phyloP scores from a whole-genome alignment of 2,888 invertebrate species.

The Endomychus coccineus region DNA sequence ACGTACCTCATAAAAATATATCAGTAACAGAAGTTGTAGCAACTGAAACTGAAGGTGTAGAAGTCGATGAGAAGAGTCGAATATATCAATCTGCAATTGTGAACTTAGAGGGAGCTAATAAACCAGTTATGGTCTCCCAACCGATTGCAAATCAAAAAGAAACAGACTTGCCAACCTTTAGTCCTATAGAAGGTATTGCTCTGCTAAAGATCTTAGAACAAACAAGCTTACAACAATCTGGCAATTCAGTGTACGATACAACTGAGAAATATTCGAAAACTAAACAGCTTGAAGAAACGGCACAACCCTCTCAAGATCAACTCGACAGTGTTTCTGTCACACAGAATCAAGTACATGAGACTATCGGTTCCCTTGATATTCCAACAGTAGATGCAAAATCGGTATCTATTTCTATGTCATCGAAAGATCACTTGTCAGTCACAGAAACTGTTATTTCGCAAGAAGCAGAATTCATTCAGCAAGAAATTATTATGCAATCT shows the following conservation, averaged over 20 bases:
- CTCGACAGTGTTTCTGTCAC: too few relatives aligned
- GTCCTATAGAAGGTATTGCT: not conserved
- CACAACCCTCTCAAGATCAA: constrained; percentile 8
- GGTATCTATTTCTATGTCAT: constrained; percentile 42
- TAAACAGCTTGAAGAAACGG: constrained; percentile 13
- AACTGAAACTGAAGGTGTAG: constrained; percentile 37
- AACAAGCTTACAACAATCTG: constrained; percentile 20
- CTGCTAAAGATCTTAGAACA: constrained; percentile 16
- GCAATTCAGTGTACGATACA: constrained; percentile 14
- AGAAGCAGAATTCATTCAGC: constrained; percentile 39
- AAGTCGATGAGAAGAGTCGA: not conserved
- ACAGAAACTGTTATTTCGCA: constrained; percentile 41
- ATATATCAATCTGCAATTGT: constrained; percentile 27
- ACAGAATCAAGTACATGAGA: too few relatives aligned
- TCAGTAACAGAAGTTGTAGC: constrained; percentile 34
- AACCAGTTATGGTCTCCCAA: constrained; percentile 26
- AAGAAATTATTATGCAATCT: constrained; percentile 26
- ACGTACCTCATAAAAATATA: constrained; percentile 32
- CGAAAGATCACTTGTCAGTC: constrained; percentile 38
- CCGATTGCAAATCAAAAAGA: constrained; percentile 14
- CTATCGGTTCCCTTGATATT: too few relatives aligned
- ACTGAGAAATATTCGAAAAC: constrained; percentile 14
- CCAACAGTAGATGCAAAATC: too few relatives aligned
- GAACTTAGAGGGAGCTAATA: constrained; percentile 13
- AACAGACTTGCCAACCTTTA: not conserved